Evolutionary conservation across 1,140 invertebrate genomes (phyloP).

Genomic region (Meloidogyne floridensis): DNA sequence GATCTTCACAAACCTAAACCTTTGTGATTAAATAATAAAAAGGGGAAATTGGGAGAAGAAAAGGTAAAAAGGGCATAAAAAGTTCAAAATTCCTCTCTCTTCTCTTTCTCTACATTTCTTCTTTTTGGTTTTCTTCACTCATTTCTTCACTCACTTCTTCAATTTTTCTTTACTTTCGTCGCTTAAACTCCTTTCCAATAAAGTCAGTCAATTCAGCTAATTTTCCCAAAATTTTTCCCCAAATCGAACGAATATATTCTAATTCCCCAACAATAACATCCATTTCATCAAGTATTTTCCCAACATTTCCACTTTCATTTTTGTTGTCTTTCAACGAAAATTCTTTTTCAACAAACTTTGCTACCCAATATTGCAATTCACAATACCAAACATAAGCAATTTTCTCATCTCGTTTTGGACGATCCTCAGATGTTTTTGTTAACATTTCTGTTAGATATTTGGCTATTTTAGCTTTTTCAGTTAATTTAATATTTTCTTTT

Average conservation of each 20-base stretch:
- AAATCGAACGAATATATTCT: background rate
- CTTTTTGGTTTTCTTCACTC: background rate
- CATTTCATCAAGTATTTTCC: background rate
- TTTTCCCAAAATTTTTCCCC: slow-evolving; percentile 11
- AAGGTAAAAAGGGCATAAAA: too few species aligned
- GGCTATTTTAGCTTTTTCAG: background rate
- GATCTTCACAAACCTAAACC: too few species aligned
- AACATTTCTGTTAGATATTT: background rate
- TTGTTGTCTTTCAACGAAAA: background rate
- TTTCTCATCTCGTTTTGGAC: slow-evolving; percentile 14
- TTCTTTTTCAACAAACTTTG: slow-evolving; percentile 15
- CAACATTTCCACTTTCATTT: background rate
- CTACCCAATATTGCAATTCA: slow-evolving; percentile 24
- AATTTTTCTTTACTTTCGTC: background rate
- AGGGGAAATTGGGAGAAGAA: too few species aligned
- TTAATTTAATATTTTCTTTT: background rate
- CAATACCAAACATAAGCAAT: slow-evolving; percentile 29
- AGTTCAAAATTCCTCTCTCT: background rate
- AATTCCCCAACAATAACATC: background rate
- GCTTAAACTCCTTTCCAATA: slow-evolving; percentile 18
- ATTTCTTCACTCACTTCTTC: background rate
- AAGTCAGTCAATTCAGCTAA: slow-evolving; percentile 14
- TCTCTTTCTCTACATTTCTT: background rate
- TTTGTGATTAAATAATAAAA: too few species aligned
- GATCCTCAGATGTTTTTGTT: background rate